These are phyloP conservation scores for Phyllotreta cruciferae DNA, from an alignment of 2,888 invertebrate species.

Conservation along the genomic window DNA sequence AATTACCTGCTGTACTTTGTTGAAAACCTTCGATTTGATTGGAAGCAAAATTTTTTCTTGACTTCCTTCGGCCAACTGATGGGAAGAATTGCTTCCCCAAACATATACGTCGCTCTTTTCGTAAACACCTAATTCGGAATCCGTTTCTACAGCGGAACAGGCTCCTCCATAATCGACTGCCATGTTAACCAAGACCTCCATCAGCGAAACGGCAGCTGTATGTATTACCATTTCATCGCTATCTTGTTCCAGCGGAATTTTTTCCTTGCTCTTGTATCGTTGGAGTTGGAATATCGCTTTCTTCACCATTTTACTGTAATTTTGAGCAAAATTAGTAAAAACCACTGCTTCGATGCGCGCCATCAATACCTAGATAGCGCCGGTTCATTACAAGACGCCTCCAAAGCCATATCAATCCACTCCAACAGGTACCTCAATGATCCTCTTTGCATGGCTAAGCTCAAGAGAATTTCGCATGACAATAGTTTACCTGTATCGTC, in stretches of 20 bases:
- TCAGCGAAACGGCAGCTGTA: constrained; percentile 64
- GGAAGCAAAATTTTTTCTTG: constrained; percentile 68
- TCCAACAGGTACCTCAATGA: constrained; percentile 67
- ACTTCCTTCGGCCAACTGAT: constrained; percentile 68
- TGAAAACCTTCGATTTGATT: constrained; percentile 65
- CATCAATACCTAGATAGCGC: constrained; percentile 48
- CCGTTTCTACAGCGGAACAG: constrained; percentile 50
- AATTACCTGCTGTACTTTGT: constrained; percentile 65
- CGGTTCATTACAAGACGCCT: constrained; percentile 49
- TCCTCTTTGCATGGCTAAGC: constrained; percentile 67
- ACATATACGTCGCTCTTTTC: constrained; percentile 66
- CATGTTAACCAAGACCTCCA: constrained; percentile 62
- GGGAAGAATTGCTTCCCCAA: constrained; percentile 72
- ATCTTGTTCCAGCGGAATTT: constrained; percentile 35
- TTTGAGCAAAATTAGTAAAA: not conserved
- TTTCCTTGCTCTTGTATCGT: constrained; percentile 41
- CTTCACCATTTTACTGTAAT: constrained; percentile 51
- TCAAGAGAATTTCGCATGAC: constrained; percentile 64
- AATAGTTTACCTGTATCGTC: constrained; percentile 60
- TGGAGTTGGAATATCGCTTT: constrained; percentile 52
- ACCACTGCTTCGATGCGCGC: constrained; percentile 43
- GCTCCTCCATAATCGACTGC: constrained; percentile 58
- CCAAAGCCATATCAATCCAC: constrained; percentile 69
- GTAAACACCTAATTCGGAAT: constrained; percentile 45
- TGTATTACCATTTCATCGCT: constrained; percentile 57